phyloP scores from a whole-genome alignment of 2,888 invertebrate species.

The Ormyrus nitidulus region DNA sequence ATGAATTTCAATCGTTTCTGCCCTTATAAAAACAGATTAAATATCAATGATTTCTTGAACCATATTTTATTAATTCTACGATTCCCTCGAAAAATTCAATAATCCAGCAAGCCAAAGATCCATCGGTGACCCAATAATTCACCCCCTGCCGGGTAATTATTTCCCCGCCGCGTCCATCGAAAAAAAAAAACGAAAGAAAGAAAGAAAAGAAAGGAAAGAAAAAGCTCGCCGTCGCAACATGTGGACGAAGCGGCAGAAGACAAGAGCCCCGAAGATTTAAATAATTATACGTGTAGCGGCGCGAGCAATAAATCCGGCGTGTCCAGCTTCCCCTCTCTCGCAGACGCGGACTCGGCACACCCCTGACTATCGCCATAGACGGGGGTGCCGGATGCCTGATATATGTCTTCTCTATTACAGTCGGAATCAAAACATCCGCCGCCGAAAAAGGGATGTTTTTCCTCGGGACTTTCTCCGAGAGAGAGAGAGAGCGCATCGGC shows the following conservation, averaged over 20 bases:
- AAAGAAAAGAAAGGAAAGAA: too few relatives aligned
- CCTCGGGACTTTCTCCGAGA: conserved; percentile 43
- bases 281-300: conserved; percentile 56
- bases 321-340: conserved; percentile 56
- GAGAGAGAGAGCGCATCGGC: conserved; percentile 37
- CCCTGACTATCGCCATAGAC: conserved; percentile 9
- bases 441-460: conserved; percentile 62
- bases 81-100: conserved; percentile 11
- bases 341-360: neutral
- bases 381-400: conserved; percentile 62
- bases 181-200: neutral
- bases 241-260: neutral
- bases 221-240: neutral
- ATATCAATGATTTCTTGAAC: too few relatives aligned
- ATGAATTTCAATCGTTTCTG: too few relatives aligned
- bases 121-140: neutral
- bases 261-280: conserved; percentile 46
- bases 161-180: neutral
- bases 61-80: too few relatives aligned
- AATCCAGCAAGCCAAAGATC: neutral
- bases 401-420: conserved; percentile 73
- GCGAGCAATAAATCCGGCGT: conserved; percentile 51
- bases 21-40: too few relatives aligned
- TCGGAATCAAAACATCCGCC: conserved; percentile 72
- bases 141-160: conserved; percentile 10